Percentiles rank a stretch among this genome's conserved stretches.
Evolutionary conservation across 2,797 vertebrate genomes (phyloP).

Genomic region (Vireo griseus): DNA sequence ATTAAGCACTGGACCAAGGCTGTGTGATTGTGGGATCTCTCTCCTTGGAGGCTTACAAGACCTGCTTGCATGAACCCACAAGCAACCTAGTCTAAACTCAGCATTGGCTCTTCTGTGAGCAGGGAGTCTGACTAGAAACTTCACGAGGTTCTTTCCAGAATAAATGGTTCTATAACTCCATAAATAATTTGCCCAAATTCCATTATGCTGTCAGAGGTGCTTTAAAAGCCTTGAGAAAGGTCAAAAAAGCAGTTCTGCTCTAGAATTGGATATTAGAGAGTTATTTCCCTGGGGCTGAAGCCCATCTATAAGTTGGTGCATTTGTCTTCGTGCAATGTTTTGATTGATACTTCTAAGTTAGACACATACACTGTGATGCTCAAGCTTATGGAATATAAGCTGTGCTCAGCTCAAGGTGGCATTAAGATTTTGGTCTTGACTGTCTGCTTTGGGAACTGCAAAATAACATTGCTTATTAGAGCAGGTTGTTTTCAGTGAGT

Average conservation of each 20-base stretch:
- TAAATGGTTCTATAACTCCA: not conserved
- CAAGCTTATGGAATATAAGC: not conserved
- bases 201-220: not conserved
- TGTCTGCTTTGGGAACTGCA: not conserved
- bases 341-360: not conserved
- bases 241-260: not conserved
- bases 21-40: not conserved
- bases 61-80: not conserved
- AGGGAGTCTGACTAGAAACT: not conserved
- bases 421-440: not conserved
- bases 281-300: not conserved
- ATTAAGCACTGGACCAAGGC: not conserved
- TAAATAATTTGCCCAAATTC: not conserved
- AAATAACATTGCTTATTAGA: not conserved
- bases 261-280: not conserved
- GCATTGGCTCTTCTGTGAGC: not conserved
- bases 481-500: not conserved
- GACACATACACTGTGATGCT: not conserved
- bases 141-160: not conserved
- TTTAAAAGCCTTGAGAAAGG: not conserved
- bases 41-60: not conserved
- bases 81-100: not conserved
- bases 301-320: not conserved
- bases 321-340: not conserved
- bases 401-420: not conserved